phyloP scores from a whole-genome alignment of 2,113 vertebrate genomes.

The Oreotragus oreotragus region DNA sequence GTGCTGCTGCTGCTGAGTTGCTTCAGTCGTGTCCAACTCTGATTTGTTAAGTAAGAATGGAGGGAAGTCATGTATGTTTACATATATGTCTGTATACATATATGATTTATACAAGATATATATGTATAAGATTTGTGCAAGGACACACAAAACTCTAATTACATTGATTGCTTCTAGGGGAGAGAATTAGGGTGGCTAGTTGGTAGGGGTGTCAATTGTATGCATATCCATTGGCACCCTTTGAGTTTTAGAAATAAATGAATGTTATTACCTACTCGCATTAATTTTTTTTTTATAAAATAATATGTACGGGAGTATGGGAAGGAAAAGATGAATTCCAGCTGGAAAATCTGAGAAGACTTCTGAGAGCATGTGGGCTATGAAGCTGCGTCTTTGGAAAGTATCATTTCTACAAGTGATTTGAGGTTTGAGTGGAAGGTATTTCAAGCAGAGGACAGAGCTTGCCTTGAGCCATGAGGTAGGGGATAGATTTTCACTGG shows the following conservation, averaged over 20 bases:
- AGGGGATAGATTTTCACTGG: not conserved
- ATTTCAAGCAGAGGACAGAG: not conserved
- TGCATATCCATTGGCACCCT: not conserved
- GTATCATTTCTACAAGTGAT: not conserved
- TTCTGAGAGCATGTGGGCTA: not conserved
- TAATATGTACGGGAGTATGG: not conserved
- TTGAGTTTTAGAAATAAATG: not conserved
- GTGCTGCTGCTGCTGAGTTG: too few species aligned
- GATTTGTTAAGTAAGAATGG: not conserved
- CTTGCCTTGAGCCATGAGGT: not conserved
- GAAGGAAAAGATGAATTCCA: not conserved
- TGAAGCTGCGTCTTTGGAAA: not conserved
- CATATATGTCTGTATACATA: not conserved
- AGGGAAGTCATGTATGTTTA: not conserved
- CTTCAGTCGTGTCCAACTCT: too few species aligned
- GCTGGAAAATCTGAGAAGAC: not conserved
- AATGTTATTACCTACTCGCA: not conserved
- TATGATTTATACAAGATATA: not conserved
- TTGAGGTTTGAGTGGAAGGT: not conserved
- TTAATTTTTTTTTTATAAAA: not conserved
- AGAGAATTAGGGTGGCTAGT: not conserved
- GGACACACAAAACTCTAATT: not conserved
- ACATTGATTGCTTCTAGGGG: not conserved
- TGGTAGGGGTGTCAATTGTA: not conserved
- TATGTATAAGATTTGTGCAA: not conserved